phyloP scores from a whole-genome alignment of 2,888 invertebrate species.

The Agrochola lota region DNA sequence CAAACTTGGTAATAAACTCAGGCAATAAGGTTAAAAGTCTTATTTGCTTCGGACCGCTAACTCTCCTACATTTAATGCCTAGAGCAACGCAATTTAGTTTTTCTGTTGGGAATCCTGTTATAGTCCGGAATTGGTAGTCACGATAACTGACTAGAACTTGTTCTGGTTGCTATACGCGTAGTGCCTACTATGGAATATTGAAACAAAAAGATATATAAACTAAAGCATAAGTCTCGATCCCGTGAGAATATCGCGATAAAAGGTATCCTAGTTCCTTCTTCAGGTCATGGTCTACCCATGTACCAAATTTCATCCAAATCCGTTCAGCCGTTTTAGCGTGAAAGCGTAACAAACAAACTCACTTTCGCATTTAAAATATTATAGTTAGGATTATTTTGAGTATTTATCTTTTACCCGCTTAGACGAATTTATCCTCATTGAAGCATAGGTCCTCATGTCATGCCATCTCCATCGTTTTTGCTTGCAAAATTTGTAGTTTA shows the following conservation, averaged over 20 bases:
- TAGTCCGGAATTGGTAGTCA: conserved; percentile 34
- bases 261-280: too few relatives aligned
- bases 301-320: too few relatives aligned
- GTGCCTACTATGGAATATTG: neutral
- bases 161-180: neutral
- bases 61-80: conserved; percentile 39
- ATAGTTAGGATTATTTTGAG: neutral
- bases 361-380: too few relatives aligned
- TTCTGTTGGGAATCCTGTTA: conserved; percentile 43
- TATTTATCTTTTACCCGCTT: neutral
- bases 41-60: conserved; percentile 48
- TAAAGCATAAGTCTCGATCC: too few relatives aligned
- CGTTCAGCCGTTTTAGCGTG: too few relatives aligned
- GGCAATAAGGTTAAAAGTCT: conserved; percentile 43
- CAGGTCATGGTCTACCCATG: too few relatives aligned
- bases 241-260: too few relatives aligned
- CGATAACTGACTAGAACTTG: conserved; percentile 23
- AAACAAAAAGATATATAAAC: neutral
- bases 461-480: neutral
- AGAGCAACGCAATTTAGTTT: conserved; percentile 47
- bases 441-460: neutral
- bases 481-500: conserved; percentile 2
- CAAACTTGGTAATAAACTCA: conserved; percentile 11
- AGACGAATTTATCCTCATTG: neutral
- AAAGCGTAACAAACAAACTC: too few relatives aligned